phyloP scores from a whole-genome alignment of 2,113 vertebrate species.

The Marcusenius ussheri region DNA sequence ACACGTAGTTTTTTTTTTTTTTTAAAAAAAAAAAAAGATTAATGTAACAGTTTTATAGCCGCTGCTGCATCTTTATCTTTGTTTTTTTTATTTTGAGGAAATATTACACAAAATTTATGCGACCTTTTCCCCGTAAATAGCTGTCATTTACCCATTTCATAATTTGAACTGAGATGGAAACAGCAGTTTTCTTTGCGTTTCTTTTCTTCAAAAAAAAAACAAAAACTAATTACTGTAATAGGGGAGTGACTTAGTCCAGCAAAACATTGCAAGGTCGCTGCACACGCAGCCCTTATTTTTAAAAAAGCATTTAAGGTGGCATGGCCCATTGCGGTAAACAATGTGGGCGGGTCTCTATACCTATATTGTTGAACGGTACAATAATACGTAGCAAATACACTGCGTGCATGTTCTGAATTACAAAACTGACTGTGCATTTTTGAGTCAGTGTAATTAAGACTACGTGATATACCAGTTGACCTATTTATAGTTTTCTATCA shows the following conservation, averaged over 20 bases:
- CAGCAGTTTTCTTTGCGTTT: neutral
- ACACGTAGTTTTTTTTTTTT: neutral
- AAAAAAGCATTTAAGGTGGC: constrained; percentile 18
- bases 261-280: constrained; percentile 11
- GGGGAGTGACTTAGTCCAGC: constrained; percentile 20
- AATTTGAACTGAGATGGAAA: neutral
- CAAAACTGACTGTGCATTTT: neutral
- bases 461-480: neutral
- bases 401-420: neutral
- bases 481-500: neutral
- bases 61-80: neutral
- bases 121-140: neutral
- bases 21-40: neutral
- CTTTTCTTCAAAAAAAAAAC: neutral
- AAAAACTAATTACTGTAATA: neutral
- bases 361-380: neutral
- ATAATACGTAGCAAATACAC: neutral
- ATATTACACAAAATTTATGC: neutral
- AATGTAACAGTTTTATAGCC: neutral
- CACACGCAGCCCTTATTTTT: neutral
- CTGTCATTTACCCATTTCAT: neutral
- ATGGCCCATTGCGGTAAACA: neutral
- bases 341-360: neutral
- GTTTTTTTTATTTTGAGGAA: neutral
- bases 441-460: neutral